Conservation (phyloP, 2,113 vertebrate species). For the Takifugu bimaculatus region DNA sequence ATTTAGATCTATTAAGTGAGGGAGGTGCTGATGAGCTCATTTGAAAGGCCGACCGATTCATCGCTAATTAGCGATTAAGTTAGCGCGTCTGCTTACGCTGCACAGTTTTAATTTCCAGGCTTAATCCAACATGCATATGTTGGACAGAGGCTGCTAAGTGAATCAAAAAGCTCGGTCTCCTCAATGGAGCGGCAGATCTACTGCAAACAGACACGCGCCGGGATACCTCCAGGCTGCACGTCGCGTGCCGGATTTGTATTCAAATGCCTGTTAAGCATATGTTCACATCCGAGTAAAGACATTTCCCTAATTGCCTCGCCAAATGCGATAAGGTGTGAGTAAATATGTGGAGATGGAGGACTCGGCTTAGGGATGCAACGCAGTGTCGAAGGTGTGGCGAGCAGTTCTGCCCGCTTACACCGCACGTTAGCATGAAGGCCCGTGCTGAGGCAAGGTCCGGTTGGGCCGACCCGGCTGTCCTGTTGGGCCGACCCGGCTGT, state of each 20-base stretch:
- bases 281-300: neutral
- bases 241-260: too few relatives aligned
- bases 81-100: constrained; percentile 14
- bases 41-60: constrained; percentile 28
- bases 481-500: too few relatives aligned
- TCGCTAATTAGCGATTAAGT: constrained; percentile 40
- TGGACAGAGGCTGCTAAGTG: constrained; percentile 64
- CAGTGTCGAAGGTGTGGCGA: neutral
- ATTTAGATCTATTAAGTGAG: constrained; percentile 23
- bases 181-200: constrained; percentile 40
- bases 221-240: constrained; percentile 24
- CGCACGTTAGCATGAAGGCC: neutral
- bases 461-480: too few relatives aligned
- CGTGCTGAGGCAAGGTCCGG: too few relatives aligned
- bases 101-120: constrained; percentile 38
- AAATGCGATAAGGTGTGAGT: constrained; percentile 3
- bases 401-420: constrained; percentile 32
- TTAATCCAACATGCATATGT: constrained; percentile 59
- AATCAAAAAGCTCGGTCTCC: constrained; percentile 50
- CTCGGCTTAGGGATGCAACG: too few relatives aligned
- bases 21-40: constrained; percentile 54
- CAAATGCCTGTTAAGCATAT: constrained; percentile 1
- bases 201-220: constrained; percentile 32
- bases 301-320: neutral
- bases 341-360: neutral